Conservation (phyloP, 1,140 invertebrate species). For the Aphaenogaster floridana region DNA sequence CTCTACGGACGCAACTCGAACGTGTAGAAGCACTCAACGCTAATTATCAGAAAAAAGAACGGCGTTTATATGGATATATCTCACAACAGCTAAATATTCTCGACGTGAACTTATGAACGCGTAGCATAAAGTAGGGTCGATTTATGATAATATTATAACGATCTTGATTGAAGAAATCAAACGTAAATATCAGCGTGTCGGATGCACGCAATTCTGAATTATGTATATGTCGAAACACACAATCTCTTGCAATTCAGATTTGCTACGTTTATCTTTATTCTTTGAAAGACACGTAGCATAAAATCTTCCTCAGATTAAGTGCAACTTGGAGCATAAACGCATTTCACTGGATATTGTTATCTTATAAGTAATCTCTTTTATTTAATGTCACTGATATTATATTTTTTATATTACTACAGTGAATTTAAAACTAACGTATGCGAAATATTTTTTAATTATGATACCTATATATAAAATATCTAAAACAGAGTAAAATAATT, state of each 20-base stretch:
- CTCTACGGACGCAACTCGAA: neutral
- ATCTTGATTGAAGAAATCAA: slow-evolving; percentile 26
- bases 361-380: neutral
- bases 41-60: slow-evolving; percentile 29
- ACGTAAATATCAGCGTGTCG: slow-evolving; percentile 19
- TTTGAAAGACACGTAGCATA: neutral
- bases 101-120: neutral
- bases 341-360: neutral
- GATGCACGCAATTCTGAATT: slow-evolving; percentile 14
- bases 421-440: neutral
- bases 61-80: neutral
- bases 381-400: neutral
- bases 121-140: neutral
- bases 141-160: slow-evolving; percentile 27
- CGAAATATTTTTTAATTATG: neutral
- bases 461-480: neutral
- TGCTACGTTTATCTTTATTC: neutral
- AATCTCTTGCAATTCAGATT: slow-evolving; percentile 4
- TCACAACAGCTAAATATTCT: slow-evolving; percentile 12
- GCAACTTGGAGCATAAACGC: neutral
- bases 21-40: neutral
- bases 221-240: neutral
- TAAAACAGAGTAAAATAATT: neutral
- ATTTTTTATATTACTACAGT: neutral
- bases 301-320: neutral